Conservation (phyloP, 2,113 vertebrate species). For the Hyaena hyaena region DNA sequence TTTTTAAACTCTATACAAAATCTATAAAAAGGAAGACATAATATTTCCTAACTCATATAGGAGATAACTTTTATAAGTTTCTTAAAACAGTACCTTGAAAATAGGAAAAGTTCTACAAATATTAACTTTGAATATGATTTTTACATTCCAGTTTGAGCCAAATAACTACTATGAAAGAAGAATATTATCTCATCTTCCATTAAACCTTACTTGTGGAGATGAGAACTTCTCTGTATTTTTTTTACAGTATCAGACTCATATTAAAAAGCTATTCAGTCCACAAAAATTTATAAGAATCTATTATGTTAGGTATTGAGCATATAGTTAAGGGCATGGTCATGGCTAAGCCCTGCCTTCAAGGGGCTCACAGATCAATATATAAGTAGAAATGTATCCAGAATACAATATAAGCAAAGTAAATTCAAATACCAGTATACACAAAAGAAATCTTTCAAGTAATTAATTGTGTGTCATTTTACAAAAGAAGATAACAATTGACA, state of each 20-base stretch:
- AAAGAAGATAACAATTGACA: neutral
- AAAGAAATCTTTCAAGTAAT: neutral
- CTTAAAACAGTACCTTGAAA: neutral
- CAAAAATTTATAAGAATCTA: neutral
- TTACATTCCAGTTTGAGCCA: neutral
- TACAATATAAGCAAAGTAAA: neutral
- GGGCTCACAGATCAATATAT: neutral
- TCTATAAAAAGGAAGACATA: neutral
- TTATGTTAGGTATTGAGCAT: neutral
- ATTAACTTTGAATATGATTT: neutral
- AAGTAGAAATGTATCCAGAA: neutral
- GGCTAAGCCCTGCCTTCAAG: neutral
- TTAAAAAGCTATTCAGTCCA: slow-evolving; percentile 13
- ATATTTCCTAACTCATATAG: neutral
- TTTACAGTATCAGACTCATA: neutral
- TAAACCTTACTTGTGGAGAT: neutral
- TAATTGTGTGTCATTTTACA: neutral
- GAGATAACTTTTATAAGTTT: neutral
- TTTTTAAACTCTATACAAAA: neutral
- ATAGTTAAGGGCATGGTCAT: neutral
- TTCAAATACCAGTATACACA: neutral
- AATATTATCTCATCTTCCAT: neutral
- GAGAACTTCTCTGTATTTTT: neutral
- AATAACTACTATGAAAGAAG: neutral
- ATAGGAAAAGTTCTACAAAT: slow-evolving; percentile 17